A percentile compares a stretch with the other conserved stretches of the same genome.
These are phyloP conservation scores for Connochaetes taurinus DNA, from an alignment of 2,113 vertebrate species.

Conservation along the genomic window DNA sequence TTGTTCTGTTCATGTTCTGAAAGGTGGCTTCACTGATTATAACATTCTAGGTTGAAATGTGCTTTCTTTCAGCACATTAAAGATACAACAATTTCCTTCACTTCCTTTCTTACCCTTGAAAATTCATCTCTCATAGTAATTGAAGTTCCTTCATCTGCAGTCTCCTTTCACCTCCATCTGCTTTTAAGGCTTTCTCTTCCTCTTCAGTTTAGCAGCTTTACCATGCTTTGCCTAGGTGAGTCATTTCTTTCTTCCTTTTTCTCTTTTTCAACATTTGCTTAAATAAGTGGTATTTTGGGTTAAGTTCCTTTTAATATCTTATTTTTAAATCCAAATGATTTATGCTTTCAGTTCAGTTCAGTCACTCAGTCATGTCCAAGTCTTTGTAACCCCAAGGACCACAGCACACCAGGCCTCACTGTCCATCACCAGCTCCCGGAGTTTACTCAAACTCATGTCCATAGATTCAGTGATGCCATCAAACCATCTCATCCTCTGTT, in stretches of 20 bases:
- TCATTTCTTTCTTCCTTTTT: background rate
- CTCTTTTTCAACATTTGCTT: background rate
- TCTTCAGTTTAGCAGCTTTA: background rate
- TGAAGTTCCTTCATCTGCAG: background rate
- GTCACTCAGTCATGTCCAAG: background rate
- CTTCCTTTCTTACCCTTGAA: background rate
- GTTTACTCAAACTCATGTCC: background rate
- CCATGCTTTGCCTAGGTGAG: background rate
- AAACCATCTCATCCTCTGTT: background rate
- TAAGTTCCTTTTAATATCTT: background rate
- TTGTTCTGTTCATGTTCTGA: slow-evolving; percentile 20
- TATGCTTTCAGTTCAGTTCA: background rate
- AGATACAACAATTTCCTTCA: background rate
- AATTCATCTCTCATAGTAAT: background rate
- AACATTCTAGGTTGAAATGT: slow-evolving; percentile 4
- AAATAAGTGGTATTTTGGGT: background rate
- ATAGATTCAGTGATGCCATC: background rate
- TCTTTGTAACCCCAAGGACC: background rate
- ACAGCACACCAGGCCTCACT: fast-evolving
- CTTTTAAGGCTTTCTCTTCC: background rate
- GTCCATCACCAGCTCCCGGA: background rate
- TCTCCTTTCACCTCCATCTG: background rate
- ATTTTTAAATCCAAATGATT: background rate
- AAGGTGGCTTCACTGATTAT: slow-evolving; percentile 17
- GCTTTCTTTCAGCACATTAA: slow-evolving; percentile 15